phyloP scores from a whole-genome alignment of 2,797 vertebrate genomes.

The Enteromius afrohamiltoni region DNA sequence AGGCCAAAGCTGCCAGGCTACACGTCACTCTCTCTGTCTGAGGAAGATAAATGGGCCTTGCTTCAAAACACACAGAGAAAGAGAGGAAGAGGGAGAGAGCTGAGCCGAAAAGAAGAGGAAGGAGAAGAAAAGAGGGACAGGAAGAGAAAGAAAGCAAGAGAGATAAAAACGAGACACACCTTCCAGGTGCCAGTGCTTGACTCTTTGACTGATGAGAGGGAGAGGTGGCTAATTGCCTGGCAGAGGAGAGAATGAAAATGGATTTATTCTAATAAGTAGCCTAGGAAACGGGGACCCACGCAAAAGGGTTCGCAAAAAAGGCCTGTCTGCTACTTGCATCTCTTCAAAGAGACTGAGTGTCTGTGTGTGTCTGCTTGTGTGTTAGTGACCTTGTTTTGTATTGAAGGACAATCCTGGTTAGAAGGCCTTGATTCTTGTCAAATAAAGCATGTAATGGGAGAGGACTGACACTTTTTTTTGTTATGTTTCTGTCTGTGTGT shows the following conservation, averaged over 20 bases:
- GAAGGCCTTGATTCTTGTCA: conserved; percentile 56
- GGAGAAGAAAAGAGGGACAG: conserved; percentile 65
- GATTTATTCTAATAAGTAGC: conserved; percentile 62
- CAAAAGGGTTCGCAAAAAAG: conserved; percentile 32
- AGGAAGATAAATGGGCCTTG: conserved; percentile 74
- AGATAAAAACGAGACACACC: conserved; percentile 75
- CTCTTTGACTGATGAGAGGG: conserved; percentile 76
- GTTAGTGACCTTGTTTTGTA: conserved; percentile 57
- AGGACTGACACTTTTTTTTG: conserved; percentile 18
- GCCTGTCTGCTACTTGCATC: not conserved
- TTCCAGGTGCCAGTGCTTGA: conserved; percentile 72
- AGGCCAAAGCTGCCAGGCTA: conserved; percentile 71
- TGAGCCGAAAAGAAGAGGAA: conserved; percentile 52
- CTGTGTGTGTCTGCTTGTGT: conserved; percentile 32
- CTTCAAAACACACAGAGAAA: conserved; percentile 57
- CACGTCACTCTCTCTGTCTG: conserved; percentile 73
- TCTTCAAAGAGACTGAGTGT: conserved; percentile 17
- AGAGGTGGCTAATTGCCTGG: conserved; percentile 72
- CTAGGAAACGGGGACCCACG: conserved; percentile 49
- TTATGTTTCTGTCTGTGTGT: conserved; percentile 20
- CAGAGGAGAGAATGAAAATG: conserved; percentile 68
- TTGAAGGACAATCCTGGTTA: conserved; percentile 53
- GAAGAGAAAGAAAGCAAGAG: conserved; percentile 55
- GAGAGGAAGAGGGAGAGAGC: conserved; percentile 69
- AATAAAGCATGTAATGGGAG: conserved; percentile 55